A percentile compares a stretch with the other conserved stretches of the same genome.
phyloP scores from a whole-genome alignment of 2,113 vertebrate species.

The Albula glossodonta region DNA sequence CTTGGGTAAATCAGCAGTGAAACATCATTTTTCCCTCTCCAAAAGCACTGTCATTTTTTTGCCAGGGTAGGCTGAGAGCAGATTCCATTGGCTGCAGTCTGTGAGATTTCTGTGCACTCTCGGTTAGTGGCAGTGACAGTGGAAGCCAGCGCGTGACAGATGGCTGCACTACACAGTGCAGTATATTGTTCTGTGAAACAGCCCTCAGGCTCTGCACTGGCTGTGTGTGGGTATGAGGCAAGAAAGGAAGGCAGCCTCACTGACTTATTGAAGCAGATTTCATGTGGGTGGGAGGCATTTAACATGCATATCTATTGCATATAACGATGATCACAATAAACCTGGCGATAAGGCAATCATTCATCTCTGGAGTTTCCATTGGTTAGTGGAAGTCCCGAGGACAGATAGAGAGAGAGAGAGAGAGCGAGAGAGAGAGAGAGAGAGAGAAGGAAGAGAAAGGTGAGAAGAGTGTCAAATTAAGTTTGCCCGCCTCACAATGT shows the following conservation, averaged over 20 bases:
- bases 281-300: slow-evolving; percentile 18
- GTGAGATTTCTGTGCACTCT: not conserved
- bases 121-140: not conserved
- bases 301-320: slow-evolving; percentile 29
- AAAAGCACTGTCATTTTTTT: not conserved
- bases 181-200: not conserved
- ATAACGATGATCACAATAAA: slow-evolving; percentile 19
- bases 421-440: slow-evolving; percentile 15
- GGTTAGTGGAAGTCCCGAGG: slow-evolving; percentile 26
- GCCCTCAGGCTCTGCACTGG: not conserved
- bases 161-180: not conserved
- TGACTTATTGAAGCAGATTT: slow-evolving; percentile 32
- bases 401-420: slow-evolving; percentile 17
- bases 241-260: not conserved
- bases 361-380: slow-evolving; percentile 21
- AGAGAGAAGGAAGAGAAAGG: slow-evolving; percentile 3
- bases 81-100: not conserved
- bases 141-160: not conserved
- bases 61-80: not conserved
- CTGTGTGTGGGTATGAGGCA: not conserved
- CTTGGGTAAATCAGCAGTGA: too few species aligned
- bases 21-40: not conserved
- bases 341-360: slow-evolving; percentile 4
- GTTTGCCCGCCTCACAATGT: slow-evolving; percentile 35
- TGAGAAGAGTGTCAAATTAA: slow-evolving; percentile 38